Conservation (phyloP, 2,113 vertebrate species). For the Lagopus muta region DNA sequence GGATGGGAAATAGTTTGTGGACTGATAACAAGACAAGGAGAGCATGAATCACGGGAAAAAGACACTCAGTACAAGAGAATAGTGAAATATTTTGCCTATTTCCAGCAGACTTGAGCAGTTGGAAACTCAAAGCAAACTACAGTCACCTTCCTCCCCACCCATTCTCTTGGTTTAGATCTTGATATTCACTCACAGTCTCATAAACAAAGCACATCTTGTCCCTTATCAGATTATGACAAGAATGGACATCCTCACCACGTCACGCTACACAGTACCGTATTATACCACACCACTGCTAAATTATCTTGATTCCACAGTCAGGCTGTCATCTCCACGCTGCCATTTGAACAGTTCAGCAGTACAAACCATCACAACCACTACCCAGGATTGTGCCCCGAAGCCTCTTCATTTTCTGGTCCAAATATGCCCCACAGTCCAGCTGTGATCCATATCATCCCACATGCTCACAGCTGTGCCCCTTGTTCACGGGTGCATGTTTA, state of each 20-base stretch:
- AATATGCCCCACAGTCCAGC: fast-evolving
- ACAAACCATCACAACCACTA: neutral
- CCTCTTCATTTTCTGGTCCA: neutral
- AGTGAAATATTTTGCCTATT: too few species aligned
- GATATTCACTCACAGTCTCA: neutral
- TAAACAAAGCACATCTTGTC: neutral
- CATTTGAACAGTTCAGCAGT: neutral
- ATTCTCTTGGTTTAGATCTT: neutral
- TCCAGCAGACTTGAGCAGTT: too few species aligned
- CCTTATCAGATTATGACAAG: neutral
- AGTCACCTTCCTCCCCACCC: too few species aligned
- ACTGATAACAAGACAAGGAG: too few species aligned
- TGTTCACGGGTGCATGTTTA: neutral
- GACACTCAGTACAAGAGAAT: too few species aligned
- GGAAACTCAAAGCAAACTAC: too few species aligned
- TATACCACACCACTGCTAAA: neutral
- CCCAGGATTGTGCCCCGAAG: neutral
- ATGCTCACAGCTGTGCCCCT: neutral
- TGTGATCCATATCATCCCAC: neutral
- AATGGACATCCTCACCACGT: neutral
- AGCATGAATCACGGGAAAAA: too few species aligned
- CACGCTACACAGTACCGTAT: neutral
- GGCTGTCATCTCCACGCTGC: neutral
- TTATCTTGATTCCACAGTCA: neutral
- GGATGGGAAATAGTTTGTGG: too few species aligned